phyloP scores from a whole-genome alignment of 2,888 invertebrate species.

The Cephus nigrinus region DNA sequence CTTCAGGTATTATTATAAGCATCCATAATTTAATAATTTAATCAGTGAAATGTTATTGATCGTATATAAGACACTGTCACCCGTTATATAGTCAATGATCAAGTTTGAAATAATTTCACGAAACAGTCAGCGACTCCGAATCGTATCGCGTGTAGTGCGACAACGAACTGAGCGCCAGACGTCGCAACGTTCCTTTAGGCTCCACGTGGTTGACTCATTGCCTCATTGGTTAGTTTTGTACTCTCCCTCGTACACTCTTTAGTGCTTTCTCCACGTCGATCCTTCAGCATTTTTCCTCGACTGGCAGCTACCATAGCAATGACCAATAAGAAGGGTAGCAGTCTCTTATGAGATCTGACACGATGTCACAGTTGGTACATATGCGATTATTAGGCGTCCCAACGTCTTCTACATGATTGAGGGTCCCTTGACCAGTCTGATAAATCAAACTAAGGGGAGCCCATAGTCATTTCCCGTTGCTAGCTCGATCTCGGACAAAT shows the following conservation, averaged over 20 bases:
- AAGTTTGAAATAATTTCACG: not conserved
- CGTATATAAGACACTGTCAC: not conserved
- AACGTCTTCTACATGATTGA: not conserved
- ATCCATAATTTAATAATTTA: not conserved
- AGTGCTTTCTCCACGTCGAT: not conserved
- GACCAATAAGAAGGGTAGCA: not conserved
- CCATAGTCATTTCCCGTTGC: not conserved
- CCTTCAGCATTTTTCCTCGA: not conserved
- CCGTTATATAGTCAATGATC: not conserved
- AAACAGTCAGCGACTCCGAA: not conserved
- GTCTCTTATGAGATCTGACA: not conserved
- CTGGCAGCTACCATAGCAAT: not conserved
- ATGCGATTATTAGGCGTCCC: not conserved
- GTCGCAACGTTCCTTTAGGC: not conserved
- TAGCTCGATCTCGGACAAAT: not conserved
- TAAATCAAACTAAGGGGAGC: not conserved
- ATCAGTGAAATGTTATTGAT: not conserved
- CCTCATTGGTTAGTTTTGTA: not conserved
- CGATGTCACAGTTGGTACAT: not conserved
- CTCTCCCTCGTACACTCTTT: not conserved
- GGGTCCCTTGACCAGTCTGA: not conserved
- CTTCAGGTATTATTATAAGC: not conserved
- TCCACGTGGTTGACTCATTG: not conserved
- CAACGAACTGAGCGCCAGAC: not conserved
- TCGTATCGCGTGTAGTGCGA: not conserved